These are phyloP conservation scores for Malacoctenus gilli DNA, from an alignment of 2,797 vertebrate genomes.

Conservation along the genomic window DNA sequence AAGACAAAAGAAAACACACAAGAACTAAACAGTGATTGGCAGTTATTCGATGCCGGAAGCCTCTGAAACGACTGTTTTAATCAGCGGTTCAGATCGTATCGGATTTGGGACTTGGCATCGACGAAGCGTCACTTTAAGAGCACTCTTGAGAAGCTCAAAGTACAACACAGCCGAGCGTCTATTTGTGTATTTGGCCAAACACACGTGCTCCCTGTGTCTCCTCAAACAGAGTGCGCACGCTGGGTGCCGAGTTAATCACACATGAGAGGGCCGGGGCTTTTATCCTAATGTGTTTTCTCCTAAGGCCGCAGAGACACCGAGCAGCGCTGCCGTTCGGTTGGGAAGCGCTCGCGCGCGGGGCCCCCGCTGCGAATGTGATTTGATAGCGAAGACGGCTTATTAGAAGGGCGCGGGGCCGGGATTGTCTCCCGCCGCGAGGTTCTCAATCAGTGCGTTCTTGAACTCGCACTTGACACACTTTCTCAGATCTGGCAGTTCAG, in stretches of 20 bases:
- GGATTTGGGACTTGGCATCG: no score
- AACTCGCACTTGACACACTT: conserved; percentile 66
- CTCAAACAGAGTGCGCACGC: conserved; percentile 23
- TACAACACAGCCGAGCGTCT: no score
- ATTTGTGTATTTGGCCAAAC: conserved; percentile 13
- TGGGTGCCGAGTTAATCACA: conserved; percentile 27
- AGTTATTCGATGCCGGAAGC: no score
- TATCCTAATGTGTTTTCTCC: conserved; percentile 57
- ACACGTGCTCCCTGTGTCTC: conserved; percentile 4
- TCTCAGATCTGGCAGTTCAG: conserved; percentile 11
- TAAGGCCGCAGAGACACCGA: conserved; percentile 33
- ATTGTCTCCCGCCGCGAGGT: conserved; percentile 47
- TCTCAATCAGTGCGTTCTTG: conserved; percentile 51
- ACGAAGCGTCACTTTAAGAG: no score
- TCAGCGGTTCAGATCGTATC: no score
- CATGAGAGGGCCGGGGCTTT: conserved; percentile 36
- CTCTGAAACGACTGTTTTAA: no score
- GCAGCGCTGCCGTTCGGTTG: conserved; percentile 27
- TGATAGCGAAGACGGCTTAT: conserved; percentile 53
- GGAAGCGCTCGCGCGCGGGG: conserved; percentile 38
- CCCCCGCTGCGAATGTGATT: conserved; percentile 67
- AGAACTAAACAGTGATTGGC: no score
- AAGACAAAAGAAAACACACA: no score
- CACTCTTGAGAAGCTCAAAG: no score
- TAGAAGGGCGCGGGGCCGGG: conserved; percentile 39